A percentile compares a stretch with the other conserved stretches of the same genome.
Evolutionary conservation across 2,113 vertebrate species (phyloP).

Genomic region (Parotia lawesii): DNA sequence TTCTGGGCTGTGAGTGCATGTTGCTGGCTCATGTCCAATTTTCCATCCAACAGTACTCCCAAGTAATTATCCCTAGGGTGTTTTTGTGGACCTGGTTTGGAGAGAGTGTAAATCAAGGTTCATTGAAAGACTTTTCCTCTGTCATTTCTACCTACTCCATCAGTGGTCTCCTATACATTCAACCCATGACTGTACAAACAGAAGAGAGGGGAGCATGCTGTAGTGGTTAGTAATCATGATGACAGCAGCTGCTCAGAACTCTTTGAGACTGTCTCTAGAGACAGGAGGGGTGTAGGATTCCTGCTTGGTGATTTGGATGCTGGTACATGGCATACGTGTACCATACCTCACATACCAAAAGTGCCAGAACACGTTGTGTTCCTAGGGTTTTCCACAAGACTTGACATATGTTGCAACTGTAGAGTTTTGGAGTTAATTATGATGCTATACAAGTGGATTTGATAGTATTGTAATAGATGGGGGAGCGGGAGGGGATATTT

Average conservation of each 20-base stretch:
- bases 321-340: not conserved
- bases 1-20: not conserved
- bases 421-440: not conserved
- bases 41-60: not conserved
- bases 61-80: not conserved
- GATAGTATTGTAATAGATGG: not conserved
- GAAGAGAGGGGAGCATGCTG: not conserved
- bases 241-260: not conserved
- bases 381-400: not conserved
- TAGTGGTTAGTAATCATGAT: not conserved
- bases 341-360: not conserved
- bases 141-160: not conserved
- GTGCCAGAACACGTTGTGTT: not conserved
- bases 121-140: not conserved
- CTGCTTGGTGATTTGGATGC: not conserved
- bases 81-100: not conserved
- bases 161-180: not conserved
- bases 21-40: not conserved
- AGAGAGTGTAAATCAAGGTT: not conserved
- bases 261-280: not conserved
- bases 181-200: not conserved
- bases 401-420: not conserved
- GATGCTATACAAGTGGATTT: not conserved
- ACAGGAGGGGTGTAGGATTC: not conserved
- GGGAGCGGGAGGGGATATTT: not conserved